Evolutionary conservation across 1,140 invertebrate genomes (phyloP).

Genomic region (Listronotus bonariensis): DNA sequence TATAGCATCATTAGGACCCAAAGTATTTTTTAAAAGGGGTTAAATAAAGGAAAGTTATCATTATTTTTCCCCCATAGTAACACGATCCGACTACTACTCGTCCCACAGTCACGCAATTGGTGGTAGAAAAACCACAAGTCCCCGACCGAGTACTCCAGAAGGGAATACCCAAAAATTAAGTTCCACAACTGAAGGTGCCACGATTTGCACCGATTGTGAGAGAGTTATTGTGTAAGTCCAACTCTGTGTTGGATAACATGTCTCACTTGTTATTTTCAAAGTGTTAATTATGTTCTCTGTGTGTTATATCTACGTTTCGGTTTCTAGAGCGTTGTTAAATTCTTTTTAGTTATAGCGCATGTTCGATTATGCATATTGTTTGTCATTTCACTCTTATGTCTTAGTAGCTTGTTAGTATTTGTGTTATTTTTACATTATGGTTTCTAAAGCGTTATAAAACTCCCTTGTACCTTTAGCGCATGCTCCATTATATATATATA

Average conservation of each 20-base stretch:
- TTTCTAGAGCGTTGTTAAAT: no score
- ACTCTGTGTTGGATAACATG: constrained; percentile 53
- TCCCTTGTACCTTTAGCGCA: no score
- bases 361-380: no score
- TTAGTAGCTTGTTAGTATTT: no score
- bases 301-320: no score
- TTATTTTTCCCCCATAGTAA: constrained; percentile 40
- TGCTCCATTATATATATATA: no score
- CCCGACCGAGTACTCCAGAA: constrained; percentile 43
- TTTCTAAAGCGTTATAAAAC: no score
- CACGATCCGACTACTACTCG: constrained; percentile 64
- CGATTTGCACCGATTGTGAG: constrained; percentile 74
- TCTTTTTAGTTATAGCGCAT: no score
- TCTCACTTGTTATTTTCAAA: constrained; percentile 21
- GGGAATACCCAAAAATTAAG: constrained; percentile 25
- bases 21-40: not conserved
- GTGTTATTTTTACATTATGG: no score
- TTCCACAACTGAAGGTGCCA: constrained; percentile 56
- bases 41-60: not conserved
- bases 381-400: no score
- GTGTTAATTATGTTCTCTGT: no score
- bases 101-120: constrained; percentile 67
- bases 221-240: constrained; percentile 76
- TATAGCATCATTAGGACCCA: no score
- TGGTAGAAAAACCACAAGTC: constrained; percentile 58